Conservation (phyloP, 92 coral and sea anemone genomes). For the Umimayanthus kanabou region DNA sequence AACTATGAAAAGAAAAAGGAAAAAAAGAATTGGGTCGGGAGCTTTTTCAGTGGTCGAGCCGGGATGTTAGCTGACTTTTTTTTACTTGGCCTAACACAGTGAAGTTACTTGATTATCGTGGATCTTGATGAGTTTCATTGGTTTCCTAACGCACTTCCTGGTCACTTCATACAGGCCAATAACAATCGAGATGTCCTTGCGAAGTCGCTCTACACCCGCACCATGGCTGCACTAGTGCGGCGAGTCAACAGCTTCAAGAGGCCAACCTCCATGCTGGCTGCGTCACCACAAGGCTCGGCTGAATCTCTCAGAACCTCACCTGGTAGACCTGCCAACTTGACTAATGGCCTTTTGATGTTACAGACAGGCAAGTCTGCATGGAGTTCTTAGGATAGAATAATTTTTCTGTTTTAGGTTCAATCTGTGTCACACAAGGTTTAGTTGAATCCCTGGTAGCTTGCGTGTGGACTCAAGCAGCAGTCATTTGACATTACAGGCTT, state of each 20-base stretch:
- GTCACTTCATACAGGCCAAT: conserved; percentile 67
- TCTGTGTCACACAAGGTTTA: not conserved
- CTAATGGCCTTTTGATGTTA: conserved; percentile 58
- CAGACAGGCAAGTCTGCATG: conserved; percentile 45
- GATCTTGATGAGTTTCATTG: no score
- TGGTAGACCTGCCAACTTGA: conserved; percentile 41
- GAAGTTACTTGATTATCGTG: not conserved
- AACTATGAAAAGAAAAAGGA: no score
- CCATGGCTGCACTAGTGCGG: conserved; percentile 86
- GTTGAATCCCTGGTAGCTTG: not conserved
- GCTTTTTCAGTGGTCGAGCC: no score
- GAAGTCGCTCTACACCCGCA: conserved; percentile 82
- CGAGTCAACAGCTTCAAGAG: conserved; percentile 94
- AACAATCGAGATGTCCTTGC: conserved; percentile 84
- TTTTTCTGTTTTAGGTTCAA: not conserved
- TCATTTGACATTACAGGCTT: no score
- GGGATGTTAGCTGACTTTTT: no score
- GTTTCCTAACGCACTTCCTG: no score
- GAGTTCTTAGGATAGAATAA: no score
- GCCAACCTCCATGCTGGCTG: conserved; percentile 64
- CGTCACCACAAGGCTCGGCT: conserved; percentile 67
- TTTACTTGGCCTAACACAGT: not conserved
- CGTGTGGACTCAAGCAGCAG: no score
- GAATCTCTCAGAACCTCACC: conserved; percentile 70
- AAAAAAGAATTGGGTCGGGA: no score